These are phyloP conservation scores for Ceraclea dissimilis DNA, from an alignment of 2,888 invertebrate species.

Conservation along the genomic window DNA sequence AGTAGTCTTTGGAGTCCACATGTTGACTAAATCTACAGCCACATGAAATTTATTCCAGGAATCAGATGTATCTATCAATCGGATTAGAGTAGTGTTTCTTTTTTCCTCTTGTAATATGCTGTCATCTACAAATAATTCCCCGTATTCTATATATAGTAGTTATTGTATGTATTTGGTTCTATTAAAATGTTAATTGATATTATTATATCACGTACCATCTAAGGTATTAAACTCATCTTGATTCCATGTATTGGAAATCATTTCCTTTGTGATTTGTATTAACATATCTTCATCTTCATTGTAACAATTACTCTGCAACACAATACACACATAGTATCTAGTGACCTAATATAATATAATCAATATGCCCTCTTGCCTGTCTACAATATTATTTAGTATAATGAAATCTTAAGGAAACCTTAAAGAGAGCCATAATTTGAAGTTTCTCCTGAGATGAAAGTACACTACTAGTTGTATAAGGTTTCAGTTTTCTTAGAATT, in stretches of 20 bases:
- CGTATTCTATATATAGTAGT: background rate
- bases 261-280: slow-evolving; percentile 19
- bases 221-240: slow-evolving; percentile 5
- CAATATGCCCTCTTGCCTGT: too few species aligned
- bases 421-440: slow-evolving; percentile 21
- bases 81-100: slow-evolving; percentile 31
- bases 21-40: slow-evolving; percentile 38
- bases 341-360: background rate
- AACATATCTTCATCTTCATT: slow-evolving; percentile 17
- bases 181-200: background rate
- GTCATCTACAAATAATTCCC: slow-evolving; percentile 30
- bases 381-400: too few species aligned
- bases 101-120: slow-evolving; percentile 32
- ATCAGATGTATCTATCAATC: slow-evolving; percentile 29
- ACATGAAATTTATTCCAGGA: slow-evolving; percentile 37
- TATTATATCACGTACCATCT: slow-evolving; percentile 13
- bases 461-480: slow-evolving; percentile 13
- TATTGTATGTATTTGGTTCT: background rate
- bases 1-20: slow-evolving; percentile 34
- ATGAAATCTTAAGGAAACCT: slow-evolving; percentile 9
- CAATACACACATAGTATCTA: too few species aligned
- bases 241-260: slow-evolving; percentile 20
- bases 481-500: slow-evolving; percentile 21
- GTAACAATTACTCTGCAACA: slow-evolving; percentile 16
- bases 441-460: slow-evolving; percentile 21